Base-by-base conservation (phyloP, 2,888 invertebrate genomes). In the Andricus quercusramuli region DNA sequence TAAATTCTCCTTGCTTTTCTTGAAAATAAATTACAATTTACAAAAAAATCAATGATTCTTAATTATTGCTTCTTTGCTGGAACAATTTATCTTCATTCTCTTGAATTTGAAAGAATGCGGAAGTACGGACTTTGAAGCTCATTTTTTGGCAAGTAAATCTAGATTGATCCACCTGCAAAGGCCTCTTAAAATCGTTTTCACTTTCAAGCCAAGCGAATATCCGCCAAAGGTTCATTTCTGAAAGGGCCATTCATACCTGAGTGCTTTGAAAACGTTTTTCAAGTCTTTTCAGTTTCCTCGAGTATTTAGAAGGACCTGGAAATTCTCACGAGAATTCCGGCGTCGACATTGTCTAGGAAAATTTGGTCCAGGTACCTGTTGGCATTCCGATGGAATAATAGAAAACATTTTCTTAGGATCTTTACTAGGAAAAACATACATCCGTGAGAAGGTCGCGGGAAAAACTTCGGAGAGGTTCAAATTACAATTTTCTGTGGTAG, bases 321-420 rank as follows among this genome's bases (percentile, higher is more conserved):
- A 79, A 78, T 77, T 74, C 83, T 76, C 76, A 74, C 22, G 74
- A 80, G 80, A 83, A 84, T 83, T 85, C 82, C 79, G 82, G 81
- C 83, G 84, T 82, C 79, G 83, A 85, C 82, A 80, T 22, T n/a
- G 32, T 29, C 67, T 20, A 82, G 29, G 66, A 70, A 84, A 82
- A 68, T 83, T 77, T 85, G 66, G 82, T 82, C 85, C 83, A 59
- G 17, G 65, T 64, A 80, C 22, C 68, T 68, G 68, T 68, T 47
- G 44, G 47, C 68, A 74, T 74, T 74, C 74, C 74, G 56, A 32
- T n/a, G 11, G 29, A 56, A 74, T 47, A 74, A 74, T 74, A 74
- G 74, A n/a, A 15, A 9, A 47, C 29, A 62, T 62, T 62, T 62
- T 62, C 62, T 25, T 11, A 56, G 11, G 17, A 44, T 44, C 25